Base-by-base conservation (phyloP, 2,888 invertebrate genomes). In the Syrista parreyssii region DNA sequence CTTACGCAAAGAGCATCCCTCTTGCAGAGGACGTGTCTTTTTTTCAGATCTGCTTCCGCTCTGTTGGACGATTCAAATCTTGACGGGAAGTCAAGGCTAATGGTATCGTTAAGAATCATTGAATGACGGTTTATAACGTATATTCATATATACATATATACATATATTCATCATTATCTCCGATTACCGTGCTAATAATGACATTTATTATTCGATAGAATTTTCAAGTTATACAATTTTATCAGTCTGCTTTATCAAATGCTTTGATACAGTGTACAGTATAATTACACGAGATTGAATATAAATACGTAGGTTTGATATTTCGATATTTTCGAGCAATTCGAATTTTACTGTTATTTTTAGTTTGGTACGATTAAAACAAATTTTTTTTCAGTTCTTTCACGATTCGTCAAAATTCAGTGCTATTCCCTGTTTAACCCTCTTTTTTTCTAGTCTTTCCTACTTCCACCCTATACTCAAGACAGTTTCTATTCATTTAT, bases 401-500 rank as follows among this genome's bases (percentile, higher is more conserved):
- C 23, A 55, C 55, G 4, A 55, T 55, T 55, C 55, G 23, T 55
- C 23, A 55, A 71, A 71, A 31, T 71, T 71, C 75, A 73, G 15
- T 33, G 32, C n/a, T 71, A 36, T 68, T 75, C 34, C 30, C 15
- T 12, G 34, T 30, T 74, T 75, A 71, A 32, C 15, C 68, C 34
- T 74, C 55, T 36, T 35, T 76, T 31, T n/a, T 35, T 75, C 55
- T 73, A 75, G 68, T 77, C 31, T 30, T 71, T 71, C 3, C 31
- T 12, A 71, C 32, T 33, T 31, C 12, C 31, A 33, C 71, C 75
- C 55, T 55, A 23, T 55, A 23, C 23, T 55, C 55, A 23, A 55
- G 55, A 55, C 55, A 55, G 75, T 78, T 82, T 71, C 71, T 79
- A 79, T 84, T 80, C 85, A 88, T 87, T 88, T 84, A 82, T 88